Conservation (phyloP, 1,140 invertebrate genomes). For the Drosophila saltans region DNA sequence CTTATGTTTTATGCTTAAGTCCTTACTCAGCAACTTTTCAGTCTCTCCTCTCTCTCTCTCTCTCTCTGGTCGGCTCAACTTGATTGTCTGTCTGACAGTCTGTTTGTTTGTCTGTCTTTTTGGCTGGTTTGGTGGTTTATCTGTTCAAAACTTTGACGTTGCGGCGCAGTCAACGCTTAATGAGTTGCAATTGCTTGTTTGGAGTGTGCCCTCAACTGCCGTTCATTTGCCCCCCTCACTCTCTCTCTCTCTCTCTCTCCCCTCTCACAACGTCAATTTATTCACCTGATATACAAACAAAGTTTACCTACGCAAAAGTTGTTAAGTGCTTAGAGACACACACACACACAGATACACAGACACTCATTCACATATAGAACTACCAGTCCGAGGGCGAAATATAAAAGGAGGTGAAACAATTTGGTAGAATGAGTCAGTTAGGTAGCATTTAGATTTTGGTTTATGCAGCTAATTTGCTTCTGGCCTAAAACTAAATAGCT, state of each 20-base stretch:
- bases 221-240: neutral
- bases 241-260: neutral
- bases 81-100: neutral
- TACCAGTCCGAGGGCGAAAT: neutral
- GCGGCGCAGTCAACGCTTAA: slow-evolving; percentile 67
- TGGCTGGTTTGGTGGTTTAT: slow-evolving; percentile 27
- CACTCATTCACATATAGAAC: neutral
- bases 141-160: slow-evolving; percentile 65
- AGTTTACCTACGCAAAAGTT: slow-evolving; percentile 67
- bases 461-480: slow-evolving; percentile 70
- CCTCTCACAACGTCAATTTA: slow-evolving; percentile 8
- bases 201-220: slow-evolving; percentile 34
- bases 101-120: neutral
- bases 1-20: too few species aligned
- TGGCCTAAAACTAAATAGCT: slow-evolving; percentile 69
- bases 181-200: slow-evolving; percentile 78
- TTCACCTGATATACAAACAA: slow-evolving; percentile 44
- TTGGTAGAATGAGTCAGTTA: slow-evolving; percentile 24
- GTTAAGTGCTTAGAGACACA: slow-evolving; percentile 71
- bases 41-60: neutral
- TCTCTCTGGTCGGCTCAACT: neutral
- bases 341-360: slow-evolving; percentile 22
- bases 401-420: slow-evolving; percentile 1
- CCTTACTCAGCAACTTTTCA: neutral
- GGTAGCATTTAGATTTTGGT: slow-evolving; percentile 63